phyloP scores from a whole-genome alignment of 2,888 invertebrate species.

The Tipula unca region DNA sequence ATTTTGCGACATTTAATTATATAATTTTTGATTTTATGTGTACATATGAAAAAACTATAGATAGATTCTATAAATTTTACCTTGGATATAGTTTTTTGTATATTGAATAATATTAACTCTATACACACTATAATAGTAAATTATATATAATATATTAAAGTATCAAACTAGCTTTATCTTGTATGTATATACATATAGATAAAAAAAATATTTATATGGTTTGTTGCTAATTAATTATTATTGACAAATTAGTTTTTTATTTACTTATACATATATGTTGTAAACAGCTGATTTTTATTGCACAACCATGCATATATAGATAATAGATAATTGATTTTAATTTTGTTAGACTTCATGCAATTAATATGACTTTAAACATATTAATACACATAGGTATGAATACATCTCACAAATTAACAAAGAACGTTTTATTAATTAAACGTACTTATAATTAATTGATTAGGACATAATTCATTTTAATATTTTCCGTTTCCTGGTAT shows the following conservation, averaged over 20 bases:
- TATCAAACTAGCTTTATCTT: not conserved
- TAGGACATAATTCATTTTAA: not conserved
- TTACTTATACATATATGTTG: not conserved
- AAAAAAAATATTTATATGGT: not conserved
- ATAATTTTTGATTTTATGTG: not conserved
- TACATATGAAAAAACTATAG: not conserved
- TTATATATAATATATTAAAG: not conserved
- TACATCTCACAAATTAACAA: not conserved
- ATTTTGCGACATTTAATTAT: not conserved
- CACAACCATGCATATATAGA: not conserved
- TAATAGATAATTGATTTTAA: not conserved
- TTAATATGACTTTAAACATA: no score
- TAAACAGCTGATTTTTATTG: not conserved
- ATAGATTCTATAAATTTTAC: not conserved
- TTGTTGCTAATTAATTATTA: not conserved
- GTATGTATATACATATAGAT: not conserved
- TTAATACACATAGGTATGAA: no score
- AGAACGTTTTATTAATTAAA: not conserved
- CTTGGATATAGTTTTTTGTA: not conserved
- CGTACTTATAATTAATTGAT: not conserved
- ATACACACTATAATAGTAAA: not conserved
- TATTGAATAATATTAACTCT: not conserved
- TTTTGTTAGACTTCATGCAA: not conserved
- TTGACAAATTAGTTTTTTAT: not conserved
- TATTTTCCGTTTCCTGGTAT: not conserved